Evolutionary conservation across 2,797 vertebrate genomes (phyloP).

Genomic region (Dendrocincla fuliginosa): DNA sequence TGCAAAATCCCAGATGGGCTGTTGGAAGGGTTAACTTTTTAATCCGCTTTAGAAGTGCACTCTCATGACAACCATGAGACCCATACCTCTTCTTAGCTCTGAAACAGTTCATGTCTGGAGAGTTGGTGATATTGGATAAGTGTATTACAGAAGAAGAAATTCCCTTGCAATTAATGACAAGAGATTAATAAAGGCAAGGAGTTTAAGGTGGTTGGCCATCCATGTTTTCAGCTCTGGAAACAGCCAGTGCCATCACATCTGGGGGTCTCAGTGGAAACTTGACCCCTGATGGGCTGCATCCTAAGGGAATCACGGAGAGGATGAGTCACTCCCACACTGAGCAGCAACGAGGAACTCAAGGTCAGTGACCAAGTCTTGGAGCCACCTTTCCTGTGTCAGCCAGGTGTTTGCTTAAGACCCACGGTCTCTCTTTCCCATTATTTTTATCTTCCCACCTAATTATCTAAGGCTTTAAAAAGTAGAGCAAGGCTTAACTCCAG

Average conservation of each 20-base stretch:
- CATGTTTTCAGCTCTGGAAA: neutral
- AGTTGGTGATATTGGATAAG: neutral
- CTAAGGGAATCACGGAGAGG: neutral
- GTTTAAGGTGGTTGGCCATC: neutral
- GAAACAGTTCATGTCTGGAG: neutral
- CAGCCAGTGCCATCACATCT: neutral
- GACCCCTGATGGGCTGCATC: neutral
- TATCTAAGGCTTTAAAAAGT: neutral
- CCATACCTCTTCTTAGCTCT: neutral
- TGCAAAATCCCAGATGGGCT: neutral
- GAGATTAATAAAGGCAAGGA: neutral
- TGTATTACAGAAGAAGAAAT: neutral
- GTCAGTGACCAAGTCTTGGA: neutral
- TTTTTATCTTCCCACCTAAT: slow-evolving; percentile 29
- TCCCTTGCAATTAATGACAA: neutral
- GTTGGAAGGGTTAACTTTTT: neutral
- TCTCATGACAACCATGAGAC: neutral
- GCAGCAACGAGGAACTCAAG: neutral
- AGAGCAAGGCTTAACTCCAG: slow-evolving; percentile 28
- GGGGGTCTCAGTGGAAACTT: neutral
- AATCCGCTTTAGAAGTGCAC: neutral
- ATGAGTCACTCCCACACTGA: neutral
- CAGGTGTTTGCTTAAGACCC: neutral
- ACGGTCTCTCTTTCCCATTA: neutral
- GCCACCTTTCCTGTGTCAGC: neutral